Conservation (phyloP, 1,140 invertebrate species). For the Tribolium castaneum region DNA sequence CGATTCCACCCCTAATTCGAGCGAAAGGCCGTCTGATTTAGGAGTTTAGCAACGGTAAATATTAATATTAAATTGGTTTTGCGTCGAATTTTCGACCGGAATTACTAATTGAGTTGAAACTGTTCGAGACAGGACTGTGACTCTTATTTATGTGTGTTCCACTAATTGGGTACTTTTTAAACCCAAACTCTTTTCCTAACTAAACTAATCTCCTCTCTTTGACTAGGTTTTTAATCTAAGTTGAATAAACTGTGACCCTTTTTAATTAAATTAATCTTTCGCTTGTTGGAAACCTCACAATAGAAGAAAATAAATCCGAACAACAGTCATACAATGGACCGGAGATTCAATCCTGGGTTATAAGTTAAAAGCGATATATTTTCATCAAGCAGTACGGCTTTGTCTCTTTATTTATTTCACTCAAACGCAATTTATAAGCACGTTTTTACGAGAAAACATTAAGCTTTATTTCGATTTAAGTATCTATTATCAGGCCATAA, state of each 20-base stretch:
- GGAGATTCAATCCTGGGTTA: conserved; percentile 1
- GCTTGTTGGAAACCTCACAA: not conserved
- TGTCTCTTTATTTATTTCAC: conserved; percentile 5
- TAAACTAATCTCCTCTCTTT: not conserved
- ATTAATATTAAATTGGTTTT: conserved; percentile 35
- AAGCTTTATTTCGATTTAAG: not conserved
- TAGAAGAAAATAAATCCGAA: conserved; percentile 26
- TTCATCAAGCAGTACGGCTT: conserved; percentile 6
- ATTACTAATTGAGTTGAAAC: conserved; percentile 34
- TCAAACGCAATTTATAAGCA: not conserved
- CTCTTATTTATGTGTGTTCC: conserved; percentile 14
- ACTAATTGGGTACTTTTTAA: conserved; percentile 16
- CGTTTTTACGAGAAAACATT: not conserved
- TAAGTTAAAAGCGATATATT: conserved; percentile 21
- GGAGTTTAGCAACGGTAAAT: conserved; percentile 23
- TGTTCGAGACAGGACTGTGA: not conserved
- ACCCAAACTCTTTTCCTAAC: conserved; percentile 1
- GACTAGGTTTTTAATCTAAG: not conserved
- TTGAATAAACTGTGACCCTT: not conserved
- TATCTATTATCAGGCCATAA: not conserved
- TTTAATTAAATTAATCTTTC: conserved; percentile 24
- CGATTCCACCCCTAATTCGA: conserved; percentile 21
- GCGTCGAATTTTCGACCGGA: conserved; percentile 9
- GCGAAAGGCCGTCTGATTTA: conserved; percentile 17
- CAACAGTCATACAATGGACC: conserved; percentile 13